A percentile compares a stretch with the other conserved stretches of the same genome.
phyloP scores from a whole-genome alignment of 2,797 vertebrate genomes.

The Poecilia picta region DNA sequence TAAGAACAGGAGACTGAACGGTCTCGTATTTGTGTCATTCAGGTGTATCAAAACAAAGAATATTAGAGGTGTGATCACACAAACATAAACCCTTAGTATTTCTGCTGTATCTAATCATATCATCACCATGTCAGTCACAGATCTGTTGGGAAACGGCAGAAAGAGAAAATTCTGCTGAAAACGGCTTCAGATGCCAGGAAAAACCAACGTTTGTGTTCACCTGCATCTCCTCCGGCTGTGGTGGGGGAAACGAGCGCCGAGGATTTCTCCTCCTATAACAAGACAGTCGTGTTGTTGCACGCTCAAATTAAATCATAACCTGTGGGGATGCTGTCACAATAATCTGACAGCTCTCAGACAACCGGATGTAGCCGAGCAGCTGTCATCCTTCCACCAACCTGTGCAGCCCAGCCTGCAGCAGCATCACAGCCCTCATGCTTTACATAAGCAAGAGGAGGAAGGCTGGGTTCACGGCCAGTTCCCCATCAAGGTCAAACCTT shows the following conservation, averaged over 20 bases:
- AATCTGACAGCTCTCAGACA: slow-evolving; percentile 58
- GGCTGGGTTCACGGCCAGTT: slow-evolving; percentile 15
- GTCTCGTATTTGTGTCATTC: too few relatives aligned
- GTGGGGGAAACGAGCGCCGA: slow-evolving; percentile 14
- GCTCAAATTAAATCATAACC: slow-evolving; percentile 66
- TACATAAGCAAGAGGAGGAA: neutral
- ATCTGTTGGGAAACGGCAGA: neutral
- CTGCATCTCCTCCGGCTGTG: slow-evolving; percentile 11
- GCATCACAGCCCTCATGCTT: neutral
- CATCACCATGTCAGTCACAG: neutral
- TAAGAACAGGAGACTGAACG: too few relatives aligned
- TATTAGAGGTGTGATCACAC: neutral
- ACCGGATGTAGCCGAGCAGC: slow-evolving; percentile 43
- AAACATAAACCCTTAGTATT: neutral
- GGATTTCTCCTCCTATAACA: slow-evolving; percentile 15
- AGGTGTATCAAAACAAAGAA: neutral
- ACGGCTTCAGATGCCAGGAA: neutral
- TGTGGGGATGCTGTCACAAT: slow-evolving; percentile 53
- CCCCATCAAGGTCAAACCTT: slow-evolving; percentile 17
- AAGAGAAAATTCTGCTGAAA: neutral
- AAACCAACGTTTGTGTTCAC: neutral
- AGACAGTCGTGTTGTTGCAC: slow-evolving; percentile 45
- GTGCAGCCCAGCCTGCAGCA: slow-evolving; percentile 14
- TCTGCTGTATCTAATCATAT: neutral
- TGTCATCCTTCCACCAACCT: slow-evolving; percentile 47